Evolutionary conservation across 2,888 invertebrate genomes (phyloP).

Genomic region (Mythimna ferrago): DNA sequence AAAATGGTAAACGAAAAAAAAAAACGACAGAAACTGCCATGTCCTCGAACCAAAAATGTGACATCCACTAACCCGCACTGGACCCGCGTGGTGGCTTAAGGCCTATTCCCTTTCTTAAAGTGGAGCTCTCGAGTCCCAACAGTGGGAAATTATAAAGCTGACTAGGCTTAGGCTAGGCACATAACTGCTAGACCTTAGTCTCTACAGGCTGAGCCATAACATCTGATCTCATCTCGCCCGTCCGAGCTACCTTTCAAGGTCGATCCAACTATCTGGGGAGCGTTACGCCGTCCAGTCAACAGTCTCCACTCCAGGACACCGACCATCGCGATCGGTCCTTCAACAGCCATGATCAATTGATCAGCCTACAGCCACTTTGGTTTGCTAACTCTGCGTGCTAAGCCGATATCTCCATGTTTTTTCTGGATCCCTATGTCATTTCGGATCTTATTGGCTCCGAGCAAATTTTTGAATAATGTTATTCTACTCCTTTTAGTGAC

Average conservation of each 20-base stretch:
- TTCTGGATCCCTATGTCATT: not conserved
- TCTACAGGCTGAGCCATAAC: not conserved
- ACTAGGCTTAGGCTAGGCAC: too few species aligned
- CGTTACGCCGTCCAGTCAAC: not conserved
- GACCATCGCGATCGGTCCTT: not conserved
- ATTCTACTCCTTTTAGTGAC: constrained; percentile 82
- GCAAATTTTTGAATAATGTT: not conserved
- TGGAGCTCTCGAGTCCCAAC: too few species aligned
- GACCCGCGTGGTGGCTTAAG: too few species aligned
- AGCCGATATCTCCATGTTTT: not conserved
- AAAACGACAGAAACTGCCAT: too few species aligned
- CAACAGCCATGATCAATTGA: not conserved
- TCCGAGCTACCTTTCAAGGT: not conserved
- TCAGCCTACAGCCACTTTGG: not conserved
- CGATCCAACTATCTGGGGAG: not conserved
- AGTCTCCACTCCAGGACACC: not conserved
- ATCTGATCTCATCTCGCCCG: not conserved
- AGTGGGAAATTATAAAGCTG: too few species aligned
- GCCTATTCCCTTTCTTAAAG: too few species aligned
- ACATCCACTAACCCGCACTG: too few species aligned
- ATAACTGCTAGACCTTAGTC: too few species aligned
- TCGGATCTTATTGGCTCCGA: not conserved
- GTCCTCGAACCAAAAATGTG: too few species aligned
- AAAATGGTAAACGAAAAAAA: too few species aligned
- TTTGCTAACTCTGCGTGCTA: not conserved